Evolutionary conservation across 2,797 vertebrate species (phyloP).

Genomic region (Psittacula derbiana): DNA sequence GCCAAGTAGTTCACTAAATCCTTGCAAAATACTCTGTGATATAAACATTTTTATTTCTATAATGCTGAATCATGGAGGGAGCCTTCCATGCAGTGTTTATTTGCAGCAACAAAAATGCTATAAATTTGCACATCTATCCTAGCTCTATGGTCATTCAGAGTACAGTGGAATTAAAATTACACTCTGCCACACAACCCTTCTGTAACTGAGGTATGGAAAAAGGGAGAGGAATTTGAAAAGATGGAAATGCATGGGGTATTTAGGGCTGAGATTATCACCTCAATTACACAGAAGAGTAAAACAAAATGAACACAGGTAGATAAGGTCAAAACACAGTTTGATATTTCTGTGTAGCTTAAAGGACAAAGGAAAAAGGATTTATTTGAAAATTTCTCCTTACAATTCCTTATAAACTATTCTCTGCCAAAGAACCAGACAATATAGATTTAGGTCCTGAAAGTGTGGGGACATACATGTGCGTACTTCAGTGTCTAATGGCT

Average conservation of each 20-base stretch:
- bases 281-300: slow-evolving; percentile 58
- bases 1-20: background rate
- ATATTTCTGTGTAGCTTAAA: slow-evolving; percentile 8
- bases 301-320: background rate
- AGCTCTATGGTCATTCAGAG: background rate
- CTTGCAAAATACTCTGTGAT: background rate
- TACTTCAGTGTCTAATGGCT: background rate
- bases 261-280: slow-evolving; percentile 47
- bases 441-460: background rate
- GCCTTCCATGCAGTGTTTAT: background rate
- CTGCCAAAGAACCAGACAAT: background rate
- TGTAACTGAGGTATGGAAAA: background rate
- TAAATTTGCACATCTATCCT: background rate
- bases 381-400: background rate
- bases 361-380: background rate
- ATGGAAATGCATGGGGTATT: slow-evolving; percentile 36
- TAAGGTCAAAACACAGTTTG: slow-evolving; percentile 29
- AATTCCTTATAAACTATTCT: background rate
- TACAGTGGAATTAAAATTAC: slow-evolving; percentile 35
- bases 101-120: background rate
- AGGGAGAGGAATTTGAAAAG: slow-evolving; percentile 42
- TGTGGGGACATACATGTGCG: too few species aligned
- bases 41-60: background rate
- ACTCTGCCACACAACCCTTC: background rate
- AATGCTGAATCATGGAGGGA: background rate